phyloP scores from a whole-genome alignment of 2,113 vertebrate species.

The Paralichthys olivaceus region DNA sequence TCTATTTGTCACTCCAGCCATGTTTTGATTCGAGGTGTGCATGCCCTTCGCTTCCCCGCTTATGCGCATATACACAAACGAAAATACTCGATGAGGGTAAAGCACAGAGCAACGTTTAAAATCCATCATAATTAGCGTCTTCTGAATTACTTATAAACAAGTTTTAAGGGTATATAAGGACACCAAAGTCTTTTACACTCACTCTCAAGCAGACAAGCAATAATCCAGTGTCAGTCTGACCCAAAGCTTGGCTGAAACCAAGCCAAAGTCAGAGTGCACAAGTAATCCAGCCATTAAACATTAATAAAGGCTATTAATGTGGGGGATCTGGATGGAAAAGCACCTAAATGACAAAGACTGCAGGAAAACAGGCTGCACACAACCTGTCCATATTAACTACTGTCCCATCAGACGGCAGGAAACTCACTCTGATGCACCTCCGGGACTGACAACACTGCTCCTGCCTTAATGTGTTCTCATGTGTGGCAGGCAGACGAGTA shows the following conservation, averaged over 20 bases:
- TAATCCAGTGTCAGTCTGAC: constrained; percentile 55
- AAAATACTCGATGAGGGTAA: no score
- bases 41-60: neutral
- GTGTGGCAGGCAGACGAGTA: neutral
- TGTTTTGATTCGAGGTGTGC: constrained; percentile 14
- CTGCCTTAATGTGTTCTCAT: neutral
- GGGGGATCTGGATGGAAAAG: constrained; percentile 44
- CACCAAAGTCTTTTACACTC: constrained; percentile 35
- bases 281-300: constrained; percentile 64
- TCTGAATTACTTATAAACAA: constrained; percentile 39
- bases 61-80: no score
- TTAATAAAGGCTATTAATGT: constrained; percentile 66
- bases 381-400: constrained; percentile 18
- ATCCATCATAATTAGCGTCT: constrained; percentile 29
- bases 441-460: neutral
- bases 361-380: constrained; percentile 16
- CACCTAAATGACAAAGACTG: constrained; percentile 42
- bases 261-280: constrained; percentile 47
- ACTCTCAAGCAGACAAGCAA: constrained; percentile 20
- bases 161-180: constrained; percentile 49
- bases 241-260: constrained; percentile 48
- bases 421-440: neutral
- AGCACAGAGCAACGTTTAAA: constrained; percentile 15
- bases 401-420: constrained; percentile 10
- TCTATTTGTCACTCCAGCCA: constrained; percentile 31